Evolutionary conservation across 2,797 vertebrate genomes (phyloP), one percentile per base, ranked within the genome.

Genomic region (Cyclopterus lumpus): DNA sequence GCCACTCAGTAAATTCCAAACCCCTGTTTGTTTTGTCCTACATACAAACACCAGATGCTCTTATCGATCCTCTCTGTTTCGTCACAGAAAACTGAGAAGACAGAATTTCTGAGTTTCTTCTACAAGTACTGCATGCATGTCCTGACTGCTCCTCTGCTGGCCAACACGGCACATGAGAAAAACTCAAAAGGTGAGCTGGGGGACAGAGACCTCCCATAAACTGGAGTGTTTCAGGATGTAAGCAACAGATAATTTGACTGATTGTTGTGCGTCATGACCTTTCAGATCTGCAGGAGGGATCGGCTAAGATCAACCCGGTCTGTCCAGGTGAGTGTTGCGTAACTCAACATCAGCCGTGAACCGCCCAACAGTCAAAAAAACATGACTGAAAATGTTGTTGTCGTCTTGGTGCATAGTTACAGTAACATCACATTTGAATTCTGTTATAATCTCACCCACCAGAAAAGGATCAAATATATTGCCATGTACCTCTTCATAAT

Each of bases 121-220:
- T 99, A 99, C 93, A 99, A 99, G 91, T 97, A 99, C 95, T 99
- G 98, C 93, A 99, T 99, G 98, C 98, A 99, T 12, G 97, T 99
- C 61, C 96, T 99, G 64, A 99, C 98, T 1, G 98, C 98, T 53
- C 98, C 98, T 0, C 95, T 99, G 85, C 92, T 99, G 95, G 97
- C 98, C 73, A 99, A 99, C 84, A 99, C 98, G 1, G 94, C 96
- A 59, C 97, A 97, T 76, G 97, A 99, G 82, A 97, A 95, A 88
- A 94, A 86, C 89, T 95, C 94, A 54, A 97, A 97, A 93, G 98
- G 98, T 99, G 92, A 89, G 62, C 34, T 40, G 18, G 12, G n/a
- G 38, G 26, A 36, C 10, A 71, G 40, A 20, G 32, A 20, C 18
- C 11, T 40, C 1, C 2, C 12, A 18, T 59, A 8, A 34, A 61